Base-by-base conservation (phyloP, 2,797 vertebrate species). In the Telmatherina bonti region DNA sequence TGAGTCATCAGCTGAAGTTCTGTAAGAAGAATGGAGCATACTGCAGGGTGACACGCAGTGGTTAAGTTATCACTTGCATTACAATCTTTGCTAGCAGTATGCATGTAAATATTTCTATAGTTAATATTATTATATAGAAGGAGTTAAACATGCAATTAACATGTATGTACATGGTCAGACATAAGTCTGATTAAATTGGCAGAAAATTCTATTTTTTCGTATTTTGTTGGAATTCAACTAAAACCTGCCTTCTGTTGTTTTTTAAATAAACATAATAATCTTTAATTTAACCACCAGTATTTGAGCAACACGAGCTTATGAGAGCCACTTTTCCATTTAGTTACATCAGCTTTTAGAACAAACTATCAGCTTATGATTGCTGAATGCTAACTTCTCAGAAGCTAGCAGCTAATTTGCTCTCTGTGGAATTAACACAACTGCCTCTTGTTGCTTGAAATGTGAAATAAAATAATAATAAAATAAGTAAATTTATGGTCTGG, bases 1-100 rank as follows among this genome's bases (percentile, higher is more conserved):
- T 0, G 52, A 56, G 1, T 73, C 59, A 61, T 69, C 68, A 60
- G 65, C 59, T 38, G 59, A 64, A 61, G 57, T 51, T 67, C 85
- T 85, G 78, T 27, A 56, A 63, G 7, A 5, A 68, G 30, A 11
- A 70, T 26, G 69, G 56, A 66, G 26, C 33, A 67, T 41, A 61
- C 10, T 12, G 2, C 5, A 31, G 11, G 11, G 20, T 45, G 9
- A 41, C 33, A 52, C 2, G 15, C 20, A 67, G 15, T 41, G 36
- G 13, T 38, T 5, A 8, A 35, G 33, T 35, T 35, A 35, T 35
- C 16, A 15, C 36, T 16, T 15, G 36, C 36, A 38, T 38, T 38
- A 13, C 13, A 38, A 38, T 5, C 11, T 38, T 38, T 36, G 11
- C 35, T 36, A 36, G 11, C 13, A 12, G 15, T 31, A 38, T 16